Evolutionary conservation across 2,113 vertebrate species (phyloP).

Genomic region (Ranitomeya imitator): DNA sequence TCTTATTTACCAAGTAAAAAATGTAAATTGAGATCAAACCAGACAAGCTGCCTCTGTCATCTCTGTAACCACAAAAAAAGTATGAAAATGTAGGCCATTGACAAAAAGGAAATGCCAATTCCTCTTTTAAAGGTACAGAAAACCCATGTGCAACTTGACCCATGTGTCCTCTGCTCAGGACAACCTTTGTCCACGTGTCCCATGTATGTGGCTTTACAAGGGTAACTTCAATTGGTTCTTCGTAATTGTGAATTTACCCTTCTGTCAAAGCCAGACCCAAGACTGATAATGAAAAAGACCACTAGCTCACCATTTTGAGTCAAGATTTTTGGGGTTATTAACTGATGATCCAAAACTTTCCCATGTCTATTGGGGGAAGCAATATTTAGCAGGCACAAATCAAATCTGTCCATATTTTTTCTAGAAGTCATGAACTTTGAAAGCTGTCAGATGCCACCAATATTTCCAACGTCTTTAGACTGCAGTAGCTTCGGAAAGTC

Average conservation of each 20-base stretch:
- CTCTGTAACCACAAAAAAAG: neutral
- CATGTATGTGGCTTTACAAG: neutral
- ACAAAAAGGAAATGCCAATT: slow-evolving; percentile 23
- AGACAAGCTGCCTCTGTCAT: neutral
- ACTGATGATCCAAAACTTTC: too few species aligned
- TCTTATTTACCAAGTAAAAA: neutral
- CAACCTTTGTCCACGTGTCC: neutral
- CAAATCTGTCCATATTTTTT: too few species aligned
- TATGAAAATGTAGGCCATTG: neutral
- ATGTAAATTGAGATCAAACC: neutral
- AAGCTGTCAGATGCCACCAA: neutral
- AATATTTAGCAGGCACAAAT: too few species aligned
- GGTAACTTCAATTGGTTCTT: neutral
- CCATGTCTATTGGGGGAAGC: too few species aligned
- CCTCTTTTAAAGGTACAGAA: neutral
- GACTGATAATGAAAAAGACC: too few species aligned
- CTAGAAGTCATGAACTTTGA: too few species aligned
- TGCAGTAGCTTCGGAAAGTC: neutral
- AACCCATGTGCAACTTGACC: neutral
- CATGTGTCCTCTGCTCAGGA: neutral
- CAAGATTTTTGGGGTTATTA: too few species aligned
- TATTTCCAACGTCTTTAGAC: neutral
- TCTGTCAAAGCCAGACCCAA: too few species aligned
- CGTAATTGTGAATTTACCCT: neutral
- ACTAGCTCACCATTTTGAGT: too few species aligned